Evolutionary conservation across 2,113 vertebrate genomes (phyloP), one percentile per base, ranked within the genome.

Genomic region (Potamarius usumacintae): DNA sequence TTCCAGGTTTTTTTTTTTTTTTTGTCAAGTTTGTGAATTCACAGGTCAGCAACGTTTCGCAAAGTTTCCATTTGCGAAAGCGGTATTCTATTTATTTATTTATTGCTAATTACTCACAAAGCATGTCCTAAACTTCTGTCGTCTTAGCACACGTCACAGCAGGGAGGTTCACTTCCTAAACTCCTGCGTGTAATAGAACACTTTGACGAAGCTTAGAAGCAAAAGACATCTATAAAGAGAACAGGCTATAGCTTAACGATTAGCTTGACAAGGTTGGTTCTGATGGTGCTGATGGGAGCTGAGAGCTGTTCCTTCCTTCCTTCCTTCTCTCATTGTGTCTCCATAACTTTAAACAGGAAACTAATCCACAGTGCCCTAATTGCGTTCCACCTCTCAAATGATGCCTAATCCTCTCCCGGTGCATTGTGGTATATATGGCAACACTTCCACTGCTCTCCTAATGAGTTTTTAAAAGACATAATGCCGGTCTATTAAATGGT

Each of bases 401-500:
- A 92, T 92, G 90, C 91, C 74, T 60, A 87, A 55, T 88, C 91
- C 71, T 91, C 65, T 91, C 88, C 87, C 80, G 0, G 57, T 90
- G 92, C 92, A 94, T 87, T 94, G 93, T 94, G 92, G 92, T 93
- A 93, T 94, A 90, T 90, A 90, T 63, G n/a, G 34, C 76, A 20
- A 50, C 69, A 91, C 93, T 94, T 95, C 94, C 92, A 93, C 93
- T 50, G 82, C 74, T 86, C 82, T 90, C 88, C 93, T 95, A 95
- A 96, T 95, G 95, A 94, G 94, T 94, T 95, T 95, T 94, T 94
- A 94, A 94, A 90, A 93, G 90, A 94, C 92, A 95, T 94, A 94
- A 95, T 94, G 89, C 93, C 92, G 92, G 93, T 94, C 92, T 94
- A 93, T 93, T 93, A 91, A 91, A 93, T 62, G 1, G 57, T 86